Evolutionary conservation across 1,140 invertebrate species (phyloP), one percentile per base, ranked within the genome.

Genomic region (Drosophila fuyamai): DNA sequence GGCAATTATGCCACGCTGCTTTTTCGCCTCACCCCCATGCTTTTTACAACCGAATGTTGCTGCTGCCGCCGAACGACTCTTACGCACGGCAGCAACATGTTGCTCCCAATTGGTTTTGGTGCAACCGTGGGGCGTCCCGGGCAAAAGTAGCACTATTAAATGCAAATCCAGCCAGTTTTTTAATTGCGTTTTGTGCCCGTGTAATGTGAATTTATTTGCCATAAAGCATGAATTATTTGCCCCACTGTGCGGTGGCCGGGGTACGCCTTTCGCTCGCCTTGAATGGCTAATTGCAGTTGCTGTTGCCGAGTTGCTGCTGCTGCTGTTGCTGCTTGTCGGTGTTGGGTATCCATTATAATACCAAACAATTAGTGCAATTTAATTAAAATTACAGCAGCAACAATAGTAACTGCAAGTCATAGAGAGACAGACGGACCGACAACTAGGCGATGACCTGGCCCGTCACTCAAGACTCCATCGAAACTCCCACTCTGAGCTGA

Each of bases 311-410:
- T 32, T 32, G 41, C 14, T 32, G 36, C 14, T 36, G 53, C 9
- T 48, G 46, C 1, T 50, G 18, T 35, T 36, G 60, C 8, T 32
- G 68, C 18, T 8, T 56, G 61, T 32, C 53, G 57, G 76, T 63
- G 76, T 59, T 73, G 61, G 68, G 61, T 84, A 79, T 85, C 82
- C 67, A 86, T 86, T 83, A 83, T 88, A 83, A 77, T 74, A 58
- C 63, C 72, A 78, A 88, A 80, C 80, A 88, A 88, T 88, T 88
- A 88, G 83, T 84, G 84, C 83, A 86, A 86, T 86, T 89, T 86
- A 86, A 86, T 86, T 86, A 86, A 84, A 85, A 75, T 65, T 86
- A 85, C 74, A 72, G 55, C 32, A 63, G 54, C 62, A 66, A 62
- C 74, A 67, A 67, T 43, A 50, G 57, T 40, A 70, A 76, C 43